These are phyloP conservation scores for Stylophora pistillata DNA, from an alignment of 64 coral and sea anemone species.

Conservation along the genomic window DNA sequence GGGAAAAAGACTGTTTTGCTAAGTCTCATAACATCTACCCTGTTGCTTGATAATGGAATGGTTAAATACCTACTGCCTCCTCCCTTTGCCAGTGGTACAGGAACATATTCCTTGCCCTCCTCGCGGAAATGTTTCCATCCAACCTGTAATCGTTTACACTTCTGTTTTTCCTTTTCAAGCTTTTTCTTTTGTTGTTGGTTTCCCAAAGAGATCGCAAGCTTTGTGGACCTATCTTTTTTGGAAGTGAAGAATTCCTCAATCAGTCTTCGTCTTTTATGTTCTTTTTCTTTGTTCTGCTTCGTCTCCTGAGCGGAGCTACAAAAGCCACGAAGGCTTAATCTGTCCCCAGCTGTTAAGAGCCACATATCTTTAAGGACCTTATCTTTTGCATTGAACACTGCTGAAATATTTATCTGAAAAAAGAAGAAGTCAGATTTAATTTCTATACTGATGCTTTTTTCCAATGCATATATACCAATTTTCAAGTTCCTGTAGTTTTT, in stretches of 20 bases:
- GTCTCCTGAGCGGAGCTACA: conserved; percentile 53
- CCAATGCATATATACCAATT: conserved; percentile 43
- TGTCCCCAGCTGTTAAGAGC: conserved; percentile 47
- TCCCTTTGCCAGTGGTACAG: conserved; percentile 70
- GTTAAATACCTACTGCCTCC: conserved; percentile 55
- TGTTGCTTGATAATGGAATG: conserved; percentile 42
- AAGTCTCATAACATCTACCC: conserved; percentile 57
- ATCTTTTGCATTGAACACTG: conserved; percentile 65
- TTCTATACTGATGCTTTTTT: conserved; percentile 41
- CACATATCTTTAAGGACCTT: conserved; percentile 63
- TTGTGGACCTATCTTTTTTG: conserved; percentile 60
- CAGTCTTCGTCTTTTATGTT: conserved; percentile 59
- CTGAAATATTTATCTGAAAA: conserved; percentile 45
- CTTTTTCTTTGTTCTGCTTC: conserved; percentile 52
- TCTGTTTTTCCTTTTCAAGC: conserved; percentile 59
- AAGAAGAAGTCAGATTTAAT: conserved; percentile 46
- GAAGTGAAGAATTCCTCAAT: conserved; percentile 59
- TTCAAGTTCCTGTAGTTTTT: no score
- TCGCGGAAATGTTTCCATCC: conserved; percentile 63
- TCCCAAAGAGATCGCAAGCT: conserved; percentile 26
- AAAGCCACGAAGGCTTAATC: conserved; percentile 60
- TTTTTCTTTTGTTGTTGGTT: conserved; percentile 62
- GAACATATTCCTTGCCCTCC: conserved; percentile 46
- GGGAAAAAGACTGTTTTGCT: conserved; percentile 68
- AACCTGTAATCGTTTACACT: conserved; percentile 68